phyloP scores from a whole-genome alignment of 2,113 vertebrate species.

The Oriolus oriolus region DNA sequence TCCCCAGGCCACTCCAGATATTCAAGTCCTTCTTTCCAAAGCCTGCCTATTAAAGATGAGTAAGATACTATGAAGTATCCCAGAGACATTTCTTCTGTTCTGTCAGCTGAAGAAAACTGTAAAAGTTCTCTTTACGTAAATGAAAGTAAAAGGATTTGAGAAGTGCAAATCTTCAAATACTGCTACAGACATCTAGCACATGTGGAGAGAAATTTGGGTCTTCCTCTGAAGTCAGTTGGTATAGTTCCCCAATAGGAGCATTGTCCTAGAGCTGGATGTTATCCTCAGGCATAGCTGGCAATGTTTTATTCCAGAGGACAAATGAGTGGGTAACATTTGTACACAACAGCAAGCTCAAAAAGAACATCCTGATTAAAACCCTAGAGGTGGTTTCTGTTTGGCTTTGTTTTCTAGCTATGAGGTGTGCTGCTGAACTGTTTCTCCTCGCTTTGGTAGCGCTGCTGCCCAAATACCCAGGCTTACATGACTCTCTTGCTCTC shows the following conservation, averaged over 20 bases:
- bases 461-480: not conserved
- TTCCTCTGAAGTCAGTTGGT: not conserved
- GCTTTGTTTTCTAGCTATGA: constrained; percentile 4
- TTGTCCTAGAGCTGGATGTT: not conserved
- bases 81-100: not conserved
- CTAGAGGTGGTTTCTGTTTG: not conserved
- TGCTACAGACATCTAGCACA: not conserved
- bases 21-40: not conserved
- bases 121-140: not conserved
- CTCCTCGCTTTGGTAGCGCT: not conserved
- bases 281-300: not conserved
- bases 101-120: not conserved
- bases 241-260: not conserved
- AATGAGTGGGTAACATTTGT: not conserved
- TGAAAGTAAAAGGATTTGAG: not conserved
- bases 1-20: not conserved
- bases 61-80: not conserved
- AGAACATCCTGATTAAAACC: not conserved
- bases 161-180: not conserved
- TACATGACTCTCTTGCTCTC: constrained; percentile 33
- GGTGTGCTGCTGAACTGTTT: not conserved
- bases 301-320: not conserved
- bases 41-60: not conserved
- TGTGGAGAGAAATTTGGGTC: not conserved
- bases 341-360: not conserved